Evolutionary conservation across 2,113 vertebrate species (phyloP), one percentile per base, ranked within the genome.

Genomic region (Raja brachyura): DNA sequence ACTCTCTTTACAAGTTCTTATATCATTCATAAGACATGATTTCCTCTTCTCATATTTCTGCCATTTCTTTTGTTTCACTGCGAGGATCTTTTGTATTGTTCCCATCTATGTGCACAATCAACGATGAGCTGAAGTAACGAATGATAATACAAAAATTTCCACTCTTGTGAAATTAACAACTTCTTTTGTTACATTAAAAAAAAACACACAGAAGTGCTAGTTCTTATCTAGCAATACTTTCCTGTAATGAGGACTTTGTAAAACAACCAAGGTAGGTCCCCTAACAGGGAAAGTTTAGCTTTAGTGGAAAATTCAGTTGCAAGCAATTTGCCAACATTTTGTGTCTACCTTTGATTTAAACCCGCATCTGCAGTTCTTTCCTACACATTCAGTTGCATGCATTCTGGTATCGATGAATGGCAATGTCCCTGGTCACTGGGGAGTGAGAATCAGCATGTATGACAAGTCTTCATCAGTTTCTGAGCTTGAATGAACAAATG

Each of bases 391-490:
- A 74, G 66, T 92, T 48, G 90, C 70, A 92, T 74, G 22, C 68
- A 73, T 92, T 54, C 10, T 92, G 68, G 90, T 39, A 92, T 73
- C 90, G 28, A 28, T 20, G 66, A 92, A 25, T 92, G 33, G 70
- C 68, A 39, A 11, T 54, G 70, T 66, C 4, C 68, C 20, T 92
- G 18, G 90, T 92, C 90, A 92, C 7, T 92, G 63, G 90, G 68
- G 90, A 92, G 18, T 92, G 90, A 73, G 33, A 92, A 92, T 92
- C 90, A 92, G 90, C 90, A 92, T 73, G 90, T 92, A 92, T 92
- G 68, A 92, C 90, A 92, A 92, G 90, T 92, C 68, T 73, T 92
- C 90, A 92, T 92, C 90, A 92, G 66, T 92, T 92, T 92, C 90
- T 92, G 90, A 92, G 90, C 90, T 92, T 92, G 66, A 92, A 92